Evolutionary conservation across 2,888 invertebrate species (phyloP).

Genomic region (Dyspetes luteomarginatus): DNA sequence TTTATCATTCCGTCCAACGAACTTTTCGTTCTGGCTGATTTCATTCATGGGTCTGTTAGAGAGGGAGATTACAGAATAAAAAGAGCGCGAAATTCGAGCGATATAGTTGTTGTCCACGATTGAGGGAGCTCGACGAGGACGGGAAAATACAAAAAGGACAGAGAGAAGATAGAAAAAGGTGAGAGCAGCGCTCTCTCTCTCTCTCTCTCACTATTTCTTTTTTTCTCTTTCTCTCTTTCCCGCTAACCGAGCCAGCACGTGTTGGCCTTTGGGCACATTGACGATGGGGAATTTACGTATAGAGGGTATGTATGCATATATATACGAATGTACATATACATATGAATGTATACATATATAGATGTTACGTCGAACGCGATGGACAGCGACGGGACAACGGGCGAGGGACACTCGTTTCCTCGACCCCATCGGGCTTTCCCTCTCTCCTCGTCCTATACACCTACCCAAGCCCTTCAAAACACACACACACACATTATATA

Average conservation of each 20-base stretch:
- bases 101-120: conserved; percentile 1
- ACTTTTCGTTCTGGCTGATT: neutral
- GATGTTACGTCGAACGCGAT: conserved; percentile 5
- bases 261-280: conserved; percentile 53
- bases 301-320: conserved; percentile 13
- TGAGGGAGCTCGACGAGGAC: conserved; percentile 4
- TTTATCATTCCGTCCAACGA: too few relatives aligned
- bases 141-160: conserved; percentile 4
- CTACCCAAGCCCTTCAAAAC: conserved; percentile 58
- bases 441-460: conserved; percentile 66
- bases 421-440: conserved; percentile 63
- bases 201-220: too few relatives aligned
- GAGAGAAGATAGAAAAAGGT: neutral
- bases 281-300: conserved; percentile 52
- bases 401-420: conserved; percentile 54
- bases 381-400: conserved; percentile 12
- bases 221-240: too few relatives aligned
- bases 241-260: conserved; percentile 59
- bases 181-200: too few relatives aligned
- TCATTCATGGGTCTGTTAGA: neutral
- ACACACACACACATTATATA: too few relatives aligned
- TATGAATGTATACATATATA: neutral
- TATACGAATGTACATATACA: conserved; percentile 21
- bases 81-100: neutral
- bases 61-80: neutral